Evolutionary conservation across 2,113 vertebrate species (phyloP), one percentile per base, ranked within the genome.

Genomic region (Bujurquina vittata): DNA sequence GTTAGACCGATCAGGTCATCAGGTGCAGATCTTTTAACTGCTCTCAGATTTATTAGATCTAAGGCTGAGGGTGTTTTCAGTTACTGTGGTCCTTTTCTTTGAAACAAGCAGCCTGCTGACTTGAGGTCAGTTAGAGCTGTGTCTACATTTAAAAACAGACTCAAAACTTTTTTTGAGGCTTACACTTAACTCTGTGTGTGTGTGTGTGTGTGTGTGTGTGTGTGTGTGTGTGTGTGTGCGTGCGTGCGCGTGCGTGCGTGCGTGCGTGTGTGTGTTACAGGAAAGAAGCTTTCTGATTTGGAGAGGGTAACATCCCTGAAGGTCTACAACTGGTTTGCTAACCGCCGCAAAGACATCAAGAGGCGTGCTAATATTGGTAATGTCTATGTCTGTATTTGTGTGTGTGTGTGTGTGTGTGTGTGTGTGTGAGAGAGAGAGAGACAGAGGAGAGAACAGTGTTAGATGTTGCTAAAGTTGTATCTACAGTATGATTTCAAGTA

Each of bases 301-400:
- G 98, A 99, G 94, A 96, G 97, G 87, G 98, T 99, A n/a, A 99
- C 98, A 20, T 98, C 98, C 87, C 96, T 99, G 40, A 99, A 99
- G 93, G 98, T 99, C 29, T 99, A 99, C 95, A 99, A 99, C 87
- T 99, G 98, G 98, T 99, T 99, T 91, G 98, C 98, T 82, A 99
- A 99, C 92, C 96, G 98, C 69, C 96, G 98, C 91, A 99, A 99
- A 96, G 98, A 99, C 90, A 98, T 99, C 93, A 99, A 99, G 96
- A 97, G 98, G 79, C 95, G 98, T 89, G 98, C 98, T 86, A 99
- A 98, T 89, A 99, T 99, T 80, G 98, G 98, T 99, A 99, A 98
- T 96, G 96, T 98, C 95, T 95, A 93, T 90, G 93, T 89, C 89
- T 72, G 58, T 83, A 10, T 80, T 33, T 60, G 6, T n/a, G 59